These are phyloP conservation scores for Acipenser oxyrinchus DNA, from an alignment of 2,797 vertebrate species.

Conservation along the genomic window DNA sequence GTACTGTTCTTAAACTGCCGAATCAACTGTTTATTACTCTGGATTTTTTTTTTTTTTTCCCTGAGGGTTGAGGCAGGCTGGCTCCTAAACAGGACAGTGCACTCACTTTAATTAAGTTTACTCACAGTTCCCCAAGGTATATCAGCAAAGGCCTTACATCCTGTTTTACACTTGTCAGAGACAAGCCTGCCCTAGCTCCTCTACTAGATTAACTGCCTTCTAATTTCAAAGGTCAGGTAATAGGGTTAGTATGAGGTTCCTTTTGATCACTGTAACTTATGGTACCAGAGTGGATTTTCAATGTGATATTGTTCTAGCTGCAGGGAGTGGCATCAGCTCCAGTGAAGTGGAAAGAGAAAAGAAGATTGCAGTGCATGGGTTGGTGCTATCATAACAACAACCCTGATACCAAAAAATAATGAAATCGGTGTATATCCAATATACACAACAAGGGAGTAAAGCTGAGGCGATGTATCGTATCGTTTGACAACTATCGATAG, in stretches of 20 bases:
- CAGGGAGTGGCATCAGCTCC: slow-evolving; percentile 28
- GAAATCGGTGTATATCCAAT: too few species aligned
- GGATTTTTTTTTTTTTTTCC: too few species aligned
- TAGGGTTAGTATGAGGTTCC: too few species aligned
- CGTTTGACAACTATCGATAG: too few species aligned
- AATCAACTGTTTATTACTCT: too few species aligned
- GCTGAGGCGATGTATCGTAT: too few species aligned
- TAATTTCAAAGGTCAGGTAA: too few species aligned
- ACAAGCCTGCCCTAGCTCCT: too few species aligned
- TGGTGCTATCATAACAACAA: slow-evolving; percentile 45
- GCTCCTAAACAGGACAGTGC: background rate
- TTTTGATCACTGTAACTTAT: too few species aligned
- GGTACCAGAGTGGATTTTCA: too few species aligned
- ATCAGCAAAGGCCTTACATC: background rate
- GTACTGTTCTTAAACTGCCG: background rate
- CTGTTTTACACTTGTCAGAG: too few species aligned
- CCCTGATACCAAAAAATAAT: background rate
- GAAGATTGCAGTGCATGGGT: slow-evolving; percentile 40
- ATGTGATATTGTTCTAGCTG: slow-evolving; percentile 28
- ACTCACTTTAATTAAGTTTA: background rate
- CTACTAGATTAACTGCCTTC: too few species aligned
- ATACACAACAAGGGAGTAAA: slow-evolving; percentile 31
- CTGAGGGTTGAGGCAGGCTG: background rate
- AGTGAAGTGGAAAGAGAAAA: slow-evolving; percentile 39
- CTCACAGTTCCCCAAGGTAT: background rate